Percentiles rank a stretch among this genome's conserved stretches.
These are phyloP conservation scores for Peromyscus melanophrys DNA, from an alignment of 2,797 vertebrate genomes.

Conservation along the genomic window DNA sequence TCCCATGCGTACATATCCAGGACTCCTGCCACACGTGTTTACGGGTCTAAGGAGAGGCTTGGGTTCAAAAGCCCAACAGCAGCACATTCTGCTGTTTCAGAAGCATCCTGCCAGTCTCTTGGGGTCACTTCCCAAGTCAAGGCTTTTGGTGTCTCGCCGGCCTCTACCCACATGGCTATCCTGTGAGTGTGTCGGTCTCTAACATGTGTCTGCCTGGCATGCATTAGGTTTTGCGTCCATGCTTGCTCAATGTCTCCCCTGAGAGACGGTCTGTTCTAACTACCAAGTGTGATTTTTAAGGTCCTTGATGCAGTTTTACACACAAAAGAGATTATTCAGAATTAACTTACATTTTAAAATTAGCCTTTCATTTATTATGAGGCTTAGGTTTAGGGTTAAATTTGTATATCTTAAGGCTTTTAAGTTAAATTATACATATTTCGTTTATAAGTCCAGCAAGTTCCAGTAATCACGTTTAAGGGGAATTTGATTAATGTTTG, in stretches of 20 bases:
- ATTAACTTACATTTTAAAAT: slow-evolving; percentile 64
- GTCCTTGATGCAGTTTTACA: slow-evolving; percentile 39
- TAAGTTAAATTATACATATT: slow-evolving; percentile 55
- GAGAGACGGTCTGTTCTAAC: background rate
- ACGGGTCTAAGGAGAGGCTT: background rate
- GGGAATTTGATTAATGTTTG: slow-evolving; percentile 65
- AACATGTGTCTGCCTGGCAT: background rate
- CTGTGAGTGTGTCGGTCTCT: background rate
- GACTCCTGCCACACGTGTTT: background rate
- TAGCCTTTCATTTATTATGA: slow-evolving; percentile 54
- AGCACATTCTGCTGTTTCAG: background rate
- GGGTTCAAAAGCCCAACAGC: background rate
- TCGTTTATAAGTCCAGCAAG: slow-evolving; percentile 43
- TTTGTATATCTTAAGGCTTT: slow-evolving; percentile 39
- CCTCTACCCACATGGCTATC: background rate
- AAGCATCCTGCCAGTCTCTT: background rate
- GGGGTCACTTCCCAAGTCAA: background rate
- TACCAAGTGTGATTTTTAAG: slow-evolving; percentile 47
- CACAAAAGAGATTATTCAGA: slow-evolving; percentile 40
- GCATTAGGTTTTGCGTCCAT: background rate
- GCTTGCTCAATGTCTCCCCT: background rate
- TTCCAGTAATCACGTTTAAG: slow-evolving; percentile 55
- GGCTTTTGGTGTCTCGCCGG: background rate
- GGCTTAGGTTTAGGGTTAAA: slow-evolving; percentile 10
- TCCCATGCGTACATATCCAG: too few species aligned